A percentile compares a stretch with the other conserved stretches of the same genome.
phyloP scores from a whole-genome alignment of 2,113 vertebrate genomes.

The Callospermophilus lateralis region DNA sequence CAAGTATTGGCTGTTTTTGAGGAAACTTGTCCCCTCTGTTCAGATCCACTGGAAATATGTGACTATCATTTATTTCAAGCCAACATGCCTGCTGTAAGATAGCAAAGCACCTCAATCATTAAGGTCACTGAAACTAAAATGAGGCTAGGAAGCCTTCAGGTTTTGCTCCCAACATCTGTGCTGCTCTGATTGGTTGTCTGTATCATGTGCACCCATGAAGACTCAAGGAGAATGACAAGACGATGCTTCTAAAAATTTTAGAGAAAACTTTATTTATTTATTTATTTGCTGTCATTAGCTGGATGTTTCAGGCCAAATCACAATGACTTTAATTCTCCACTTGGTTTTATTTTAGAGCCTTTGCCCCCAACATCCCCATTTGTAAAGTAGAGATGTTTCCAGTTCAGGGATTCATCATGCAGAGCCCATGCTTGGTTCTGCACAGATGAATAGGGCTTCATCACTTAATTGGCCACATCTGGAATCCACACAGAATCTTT shows the following conservation, averaged over 20 bases:
- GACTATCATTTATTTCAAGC: neutral
- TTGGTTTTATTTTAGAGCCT: neutral
- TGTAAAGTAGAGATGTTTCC: slow-evolving; percentile 6
- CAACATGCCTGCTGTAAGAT: neutral
- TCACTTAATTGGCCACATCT: neutral
- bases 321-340: neutral
- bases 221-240: neutral
- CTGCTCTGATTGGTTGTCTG: neutral
- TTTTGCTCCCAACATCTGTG: neutral
- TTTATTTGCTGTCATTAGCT: neutral
- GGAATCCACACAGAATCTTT: neutral
- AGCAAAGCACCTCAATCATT: neutral
- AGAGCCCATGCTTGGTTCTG: neutral
- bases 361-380: neutral
- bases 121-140: neutral
- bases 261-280: neutral
- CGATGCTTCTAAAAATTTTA: neutral
- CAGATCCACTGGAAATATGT: neutral
- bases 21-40: neutral
- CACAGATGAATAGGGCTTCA: neutral
- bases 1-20: neutral
- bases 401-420: neutral
- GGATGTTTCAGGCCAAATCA: neutral
- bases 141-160: neutral
- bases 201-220: neutral